Percentiles rank a stretch among this genome's conserved stretches.
phyloP scores from a whole-genome alignment of 2,113 vertebrate species.

The Gallinago jamesoni region DNA sequence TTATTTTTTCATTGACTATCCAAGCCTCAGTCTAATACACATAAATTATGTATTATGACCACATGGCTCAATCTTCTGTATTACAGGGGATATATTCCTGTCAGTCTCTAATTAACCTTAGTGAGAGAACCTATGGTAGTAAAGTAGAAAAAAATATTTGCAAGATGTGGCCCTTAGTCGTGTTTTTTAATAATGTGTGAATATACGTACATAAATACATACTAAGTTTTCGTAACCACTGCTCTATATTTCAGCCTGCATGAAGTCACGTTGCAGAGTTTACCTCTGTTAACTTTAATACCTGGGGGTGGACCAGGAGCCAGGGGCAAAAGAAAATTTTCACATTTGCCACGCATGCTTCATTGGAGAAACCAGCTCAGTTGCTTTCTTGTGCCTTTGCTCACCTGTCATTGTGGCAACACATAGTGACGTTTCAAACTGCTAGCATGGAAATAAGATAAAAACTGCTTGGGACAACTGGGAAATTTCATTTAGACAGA shows the following conservation, averaged over 20 bases:
- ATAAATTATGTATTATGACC: not conserved
- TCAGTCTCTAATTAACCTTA: not conserved
- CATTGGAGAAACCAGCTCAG: not conserved
- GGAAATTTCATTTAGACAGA: slow-evolving; percentile 77
- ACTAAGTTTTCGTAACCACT: not conserved
- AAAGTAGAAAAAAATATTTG: not conserved
- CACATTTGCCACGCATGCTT: not conserved
- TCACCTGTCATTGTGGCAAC: slow-evolving; percentile 69
- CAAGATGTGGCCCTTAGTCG: not conserved
- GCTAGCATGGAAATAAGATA: slow-evolving; percentile 72
- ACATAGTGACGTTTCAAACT: slow-evolving; percentile 67
- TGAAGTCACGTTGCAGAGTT: not conserved
- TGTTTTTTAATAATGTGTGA: not conserved
- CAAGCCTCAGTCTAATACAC: not conserved
- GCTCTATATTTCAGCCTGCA: not conserved
- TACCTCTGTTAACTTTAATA: not conserved
- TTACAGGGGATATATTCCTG: not conserved
- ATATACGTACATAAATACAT: not conserved
- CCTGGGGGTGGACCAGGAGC: not conserved
- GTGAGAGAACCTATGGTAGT: not conserved
- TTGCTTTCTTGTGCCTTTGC: slow-evolving; percentile 51
- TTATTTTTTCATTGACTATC: not conserved
- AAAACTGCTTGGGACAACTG: slow-evolving; percentile 77
- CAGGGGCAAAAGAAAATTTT: not conserved
- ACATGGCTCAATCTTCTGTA: not conserved